A percentile compares a stretch with the other conserved stretches of the same genome.
phyloP scores from a whole-genome alignment of 2,113 vertebrate species.

The Butorides virescens region DNA sequence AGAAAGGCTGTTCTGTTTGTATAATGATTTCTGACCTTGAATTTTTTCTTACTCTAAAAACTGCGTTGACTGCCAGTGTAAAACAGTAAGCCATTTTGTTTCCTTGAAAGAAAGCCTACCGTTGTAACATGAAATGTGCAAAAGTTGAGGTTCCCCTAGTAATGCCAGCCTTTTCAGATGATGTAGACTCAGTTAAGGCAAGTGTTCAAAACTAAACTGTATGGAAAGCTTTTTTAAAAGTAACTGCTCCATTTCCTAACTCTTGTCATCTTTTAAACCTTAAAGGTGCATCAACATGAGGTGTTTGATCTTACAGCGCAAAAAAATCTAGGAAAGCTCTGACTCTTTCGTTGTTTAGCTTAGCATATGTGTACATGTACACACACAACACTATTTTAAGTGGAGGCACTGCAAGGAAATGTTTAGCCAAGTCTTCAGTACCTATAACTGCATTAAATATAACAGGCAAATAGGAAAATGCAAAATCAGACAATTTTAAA shows the following conservation, averaged over 20 bases:
- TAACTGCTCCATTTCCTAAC: neutral
- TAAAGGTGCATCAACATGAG: rapidly evolving
- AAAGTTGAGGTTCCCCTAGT: neutral
- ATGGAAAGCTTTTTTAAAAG: neutral
- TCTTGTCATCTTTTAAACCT: neutral
- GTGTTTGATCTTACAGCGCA: rapidly evolving
- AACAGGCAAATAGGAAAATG: neutral
- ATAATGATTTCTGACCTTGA: neutral
- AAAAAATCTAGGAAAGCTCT: neutral
- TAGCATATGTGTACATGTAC: neutral
- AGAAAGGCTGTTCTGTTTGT: neutral
- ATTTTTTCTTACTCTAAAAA: neutral
- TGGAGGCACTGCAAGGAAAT: neutral
- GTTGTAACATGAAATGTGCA: neutral
- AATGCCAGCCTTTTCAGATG: neutral
- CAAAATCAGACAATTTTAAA: neutral
- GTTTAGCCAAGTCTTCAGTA: neutral
- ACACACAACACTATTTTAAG: neutral
- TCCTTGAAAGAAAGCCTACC: neutral
- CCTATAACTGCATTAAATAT: neutral
- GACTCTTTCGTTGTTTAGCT: neutral
- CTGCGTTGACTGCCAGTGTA: neutral
- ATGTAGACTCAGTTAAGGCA: neutral
- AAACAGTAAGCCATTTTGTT: neutral
- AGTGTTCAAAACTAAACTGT: neutral